These are phyloP conservation scores for Acrossocheilus fasciatus DNA, from an alignment of 2,797 vertebrate genomes.

Conservation along the genomic window DNA sequence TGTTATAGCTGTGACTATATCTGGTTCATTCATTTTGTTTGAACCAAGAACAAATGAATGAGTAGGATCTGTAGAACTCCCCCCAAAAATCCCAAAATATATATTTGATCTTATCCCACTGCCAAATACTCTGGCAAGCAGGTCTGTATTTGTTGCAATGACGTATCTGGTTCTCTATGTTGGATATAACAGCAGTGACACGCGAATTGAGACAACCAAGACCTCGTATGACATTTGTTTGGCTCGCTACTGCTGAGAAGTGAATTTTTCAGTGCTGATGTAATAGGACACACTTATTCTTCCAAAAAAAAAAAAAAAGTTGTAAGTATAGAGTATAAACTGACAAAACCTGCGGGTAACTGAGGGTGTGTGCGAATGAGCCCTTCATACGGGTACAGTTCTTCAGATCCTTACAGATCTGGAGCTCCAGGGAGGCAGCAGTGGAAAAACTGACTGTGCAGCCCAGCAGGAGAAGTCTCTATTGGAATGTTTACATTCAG, in stretches of 20 bases:
- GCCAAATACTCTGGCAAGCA: conserved; percentile 15
- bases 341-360: not conserved
- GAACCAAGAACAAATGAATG: conserved; percentile 22
- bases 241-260: not conserved
- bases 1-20: not conserved
- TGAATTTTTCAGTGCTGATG: not conserved
- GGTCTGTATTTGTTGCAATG: conserved; percentile 13
- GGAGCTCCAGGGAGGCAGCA: conserved; percentile 9
- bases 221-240: conserved; percentile 11
- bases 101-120: not conserved
- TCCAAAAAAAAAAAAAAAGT: not conserved
- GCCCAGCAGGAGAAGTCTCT: conserved; percentile 1
- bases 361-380: not conserved
- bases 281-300: not conserved
- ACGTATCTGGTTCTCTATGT: conserved; percentile 30
- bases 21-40: conserved; percentile 11
- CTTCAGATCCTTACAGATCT: conserved; percentile 5
- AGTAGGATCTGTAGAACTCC: conserved; percentile 9
- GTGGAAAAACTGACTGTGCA: conserved; percentile 42
- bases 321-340: not conserved
- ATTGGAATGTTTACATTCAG: conserved; percentile 41
- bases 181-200: conserved; percentile 17
- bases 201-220: conserved; percentile 8
- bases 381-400: not conserved
- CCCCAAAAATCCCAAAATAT: not conserved